Conservation (phyloP, 2,113 vertebrate genomes). For the Amphilophus citrinellus region DNA sequence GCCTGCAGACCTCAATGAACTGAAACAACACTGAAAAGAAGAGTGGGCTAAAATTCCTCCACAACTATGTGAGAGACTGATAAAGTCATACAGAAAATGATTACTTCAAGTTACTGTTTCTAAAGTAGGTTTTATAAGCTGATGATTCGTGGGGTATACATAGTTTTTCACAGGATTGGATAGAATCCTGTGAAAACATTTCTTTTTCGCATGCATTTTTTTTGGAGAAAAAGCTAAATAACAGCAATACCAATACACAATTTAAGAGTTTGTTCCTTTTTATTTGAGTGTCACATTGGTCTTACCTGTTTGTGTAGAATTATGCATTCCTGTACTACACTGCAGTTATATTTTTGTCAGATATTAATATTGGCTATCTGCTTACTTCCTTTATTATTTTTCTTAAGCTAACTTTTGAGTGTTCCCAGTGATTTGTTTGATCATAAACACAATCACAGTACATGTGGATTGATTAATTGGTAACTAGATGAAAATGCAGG, state of each 20-base stretch:
- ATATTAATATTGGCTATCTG: neutral
- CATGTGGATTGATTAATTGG: neutral
- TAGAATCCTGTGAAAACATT: neutral
- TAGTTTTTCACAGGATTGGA: no score
- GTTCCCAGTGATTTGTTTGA: neutral
- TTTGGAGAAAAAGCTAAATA: neutral
- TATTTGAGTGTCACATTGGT: neutral
- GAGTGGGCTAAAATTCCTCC: neutral
- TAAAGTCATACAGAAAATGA: neutral
- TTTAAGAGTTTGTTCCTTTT: neutral
- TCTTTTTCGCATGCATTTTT: neutral
- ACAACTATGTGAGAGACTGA: neutral
- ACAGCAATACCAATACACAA: neutral
- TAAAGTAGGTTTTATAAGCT: neutral
- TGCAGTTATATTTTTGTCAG: neutral
- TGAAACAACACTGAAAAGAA: neutral
- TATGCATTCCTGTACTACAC: neutral
- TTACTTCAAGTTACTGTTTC: neutral
- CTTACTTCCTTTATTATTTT: rapidly evolving
- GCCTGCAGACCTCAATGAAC: neutral
- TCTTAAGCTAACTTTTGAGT: neutral
- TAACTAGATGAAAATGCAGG: neutral
- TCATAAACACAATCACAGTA: neutral
- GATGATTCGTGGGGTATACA: no score
- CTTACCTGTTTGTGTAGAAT: neutral